Evolutionary conservation across 1,140 invertebrate species (phyloP), one percentile per base, ranked within the genome.

Genomic region (Dendroctonus ponderosae): DNA sequence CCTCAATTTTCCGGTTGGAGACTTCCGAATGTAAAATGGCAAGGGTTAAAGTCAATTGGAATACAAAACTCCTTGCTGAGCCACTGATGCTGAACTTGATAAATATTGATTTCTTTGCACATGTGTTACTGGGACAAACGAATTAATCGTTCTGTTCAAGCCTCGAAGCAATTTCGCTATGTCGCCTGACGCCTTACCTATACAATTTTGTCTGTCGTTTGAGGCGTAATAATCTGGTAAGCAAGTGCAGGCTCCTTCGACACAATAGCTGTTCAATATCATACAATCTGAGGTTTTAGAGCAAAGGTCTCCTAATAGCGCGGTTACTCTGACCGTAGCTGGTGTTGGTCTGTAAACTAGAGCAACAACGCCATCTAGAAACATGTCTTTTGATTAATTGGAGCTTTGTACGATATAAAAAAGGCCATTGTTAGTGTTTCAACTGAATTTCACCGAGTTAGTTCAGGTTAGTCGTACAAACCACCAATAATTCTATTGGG

Each of bases 301-400:
- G 78, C 91, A 94, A 39, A 90, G 76, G 78, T 93, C 91, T 6
- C 91, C 91, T 8, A 93, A 79, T 49, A 90, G 78, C 14, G 89
- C 87, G 39, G 86, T 86, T 39, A 88, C 85, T 61, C 86, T 81
- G 40, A 88, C 88, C 12, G 87, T 89, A 11, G 89, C 87, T 38
- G 89, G 87, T 3, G 85, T 87, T 26, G 86, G 85, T 67, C 84
- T 79, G 75, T 84, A 85, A 56, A 75, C 74, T 66, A 75, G 72
- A 53, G 76, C 75, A 61, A 75, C 71, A 62, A 73, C 73, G 70
- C 69, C 72, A 69, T 75, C 75, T 78, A 66, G 53, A 59, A 59
- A 52, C 52, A 48, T 50, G 38, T 53, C 12, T 50, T 49, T 57
- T 49, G 14, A 12, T 48, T 15, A 65, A 53, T 49, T 62, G 42